Base-by-base conservation (phyloP, 2,888 invertebrate genomes). In the Rhynchonema sp. region DNA sequence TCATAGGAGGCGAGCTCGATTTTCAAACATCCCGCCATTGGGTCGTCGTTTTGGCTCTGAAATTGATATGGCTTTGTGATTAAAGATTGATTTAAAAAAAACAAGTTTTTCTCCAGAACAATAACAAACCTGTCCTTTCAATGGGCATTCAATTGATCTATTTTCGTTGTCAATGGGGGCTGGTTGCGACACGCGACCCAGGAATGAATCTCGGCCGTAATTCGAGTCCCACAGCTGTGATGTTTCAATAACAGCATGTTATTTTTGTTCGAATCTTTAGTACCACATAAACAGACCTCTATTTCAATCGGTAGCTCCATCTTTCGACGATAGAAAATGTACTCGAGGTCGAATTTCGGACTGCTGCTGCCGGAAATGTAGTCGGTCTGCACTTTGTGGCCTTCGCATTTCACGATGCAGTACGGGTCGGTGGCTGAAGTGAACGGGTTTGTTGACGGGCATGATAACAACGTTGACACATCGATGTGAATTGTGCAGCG, bases 371-470 rank as follows among this genome's bases (percentile, higher is more conserved):
- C 75, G 59, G 72, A 70, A 28, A 72, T 68, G 1, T 72, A 67
- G 1, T 65, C 67, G 0, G 78, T 76, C 46, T 68, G 69, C 22
- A 75, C 75, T 49, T 70, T 74, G 60, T 75, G 69, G 25, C 76
- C 74, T 65, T 79, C 79, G 69, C 79, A 79, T 63, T 74, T 74
- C n/a, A 80, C 69, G 29, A 75, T 76, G 74, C 64, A 78, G 68
- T 67, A 80, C 62, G 73, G 78, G 73, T 71, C 75, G 75, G 74
- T 65, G 62, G 68, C n/a, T 46, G 30, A 60, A 60, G 3, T 25
- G n/a, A n/a, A n/a, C n/a, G n/a, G n/a, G n/a, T n/a, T n/a, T n/a
- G n/a, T n/a, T n/a, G n/a, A n/a, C n/a, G n/a, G n/a, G n/a, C n/a
- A n/a, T n/a, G n/a, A n/a, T n/a, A n/a, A n/a, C n/a, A n/a, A n/a